Evolutionary conservation across 2,888 invertebrate genomes (phyloP), one percentile per base, ranked within the genome.

Genomic region (Drosophila kuntzei): DNA sequence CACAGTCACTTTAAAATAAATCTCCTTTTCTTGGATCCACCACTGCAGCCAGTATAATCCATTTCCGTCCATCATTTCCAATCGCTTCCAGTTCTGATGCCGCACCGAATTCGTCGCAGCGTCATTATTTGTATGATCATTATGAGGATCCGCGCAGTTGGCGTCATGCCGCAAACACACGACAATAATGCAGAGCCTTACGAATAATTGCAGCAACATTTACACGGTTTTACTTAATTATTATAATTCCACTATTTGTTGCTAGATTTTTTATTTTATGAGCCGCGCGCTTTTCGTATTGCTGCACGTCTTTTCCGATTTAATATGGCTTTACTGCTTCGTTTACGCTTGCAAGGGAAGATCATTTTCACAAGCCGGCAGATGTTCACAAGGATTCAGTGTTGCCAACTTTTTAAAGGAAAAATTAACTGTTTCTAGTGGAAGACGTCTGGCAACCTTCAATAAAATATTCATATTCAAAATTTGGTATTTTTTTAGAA

Each of bases 1-100:
- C 80, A 95, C 97, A 90, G 96, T 96, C 84, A 96, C 94, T 89
- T 96, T 95, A 91, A 97, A 97, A 72, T 95, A 95, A 82, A 97
- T 95, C 90, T 96, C 95, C 87, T 95, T 95, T 69, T 95, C 71
- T 0, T 53, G 47, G 78, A 94, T 93, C 86, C 95, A 95, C 96
- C 96, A 96, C 82, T 96, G 93, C n/a, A 96, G 78, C 64, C 90
- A 83, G 63, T 92, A 92, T 43, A 92, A 75, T 34, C 92, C 92
- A 82, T 92, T 92, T n/a, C 77, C 73, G 71, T 92, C 92, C 92
- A 92, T 91, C 66, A 90, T 89, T 85, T 92, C 92, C 1, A 81
- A 71, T 41, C 92, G 90, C 55, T 83, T 87, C 92, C 92, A 92
- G 65, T 91, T 87, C 37, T 86, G 80, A 60, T 92, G 91, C 16